A percentile compares a stretch with the other conserved stretches of the same genome.
Conservation (phyloP, 2,797 vertebrate species). For the Bradypodion pumilum region DNA sequence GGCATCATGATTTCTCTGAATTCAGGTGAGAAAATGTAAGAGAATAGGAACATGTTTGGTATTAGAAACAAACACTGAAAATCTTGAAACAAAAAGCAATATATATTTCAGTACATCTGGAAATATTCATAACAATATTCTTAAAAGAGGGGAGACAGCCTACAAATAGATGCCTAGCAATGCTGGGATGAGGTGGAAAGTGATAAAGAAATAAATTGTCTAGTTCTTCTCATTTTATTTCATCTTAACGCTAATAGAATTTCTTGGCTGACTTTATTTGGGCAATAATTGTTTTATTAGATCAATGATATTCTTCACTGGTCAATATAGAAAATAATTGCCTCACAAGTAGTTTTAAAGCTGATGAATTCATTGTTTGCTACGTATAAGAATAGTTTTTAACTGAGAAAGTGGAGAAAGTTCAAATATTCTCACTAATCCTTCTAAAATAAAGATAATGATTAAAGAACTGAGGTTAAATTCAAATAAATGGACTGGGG, state of each 20-base stretch:
- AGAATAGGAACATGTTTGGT: too few relatives aligned
- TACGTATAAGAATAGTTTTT: not conserved
- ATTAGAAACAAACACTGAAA: not conserved
- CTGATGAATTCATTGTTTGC: not conserved
- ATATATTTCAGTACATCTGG: not conserved
- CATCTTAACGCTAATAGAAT: not conserved
- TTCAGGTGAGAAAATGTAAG: too few relatives aligned
- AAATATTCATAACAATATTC: too few relatives aligned
- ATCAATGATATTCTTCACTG: not conserved
- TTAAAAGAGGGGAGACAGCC: too few relatives aligned
- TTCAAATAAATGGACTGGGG: not conserved
- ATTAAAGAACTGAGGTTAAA: not conserved
- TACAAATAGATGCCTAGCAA: too few relatives aligned
- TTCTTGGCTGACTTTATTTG: not conserved
- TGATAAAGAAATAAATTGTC: not conserved
- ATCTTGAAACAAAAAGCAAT: not conserved
- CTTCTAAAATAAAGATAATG: not conserved
- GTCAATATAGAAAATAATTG: not conserved
- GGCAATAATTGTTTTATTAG: not conserved
- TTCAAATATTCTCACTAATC: not conserved
- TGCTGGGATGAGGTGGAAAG: too few relatives aligned
- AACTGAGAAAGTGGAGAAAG: not conserved
- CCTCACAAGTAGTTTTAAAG: not conserved
- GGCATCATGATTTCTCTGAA: not conserved
- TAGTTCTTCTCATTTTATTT: not conserved